Evolutionary conservation across 2,888 invertebrate species (phyloP).

Genomic region (Tipula lateralis): DNA sequence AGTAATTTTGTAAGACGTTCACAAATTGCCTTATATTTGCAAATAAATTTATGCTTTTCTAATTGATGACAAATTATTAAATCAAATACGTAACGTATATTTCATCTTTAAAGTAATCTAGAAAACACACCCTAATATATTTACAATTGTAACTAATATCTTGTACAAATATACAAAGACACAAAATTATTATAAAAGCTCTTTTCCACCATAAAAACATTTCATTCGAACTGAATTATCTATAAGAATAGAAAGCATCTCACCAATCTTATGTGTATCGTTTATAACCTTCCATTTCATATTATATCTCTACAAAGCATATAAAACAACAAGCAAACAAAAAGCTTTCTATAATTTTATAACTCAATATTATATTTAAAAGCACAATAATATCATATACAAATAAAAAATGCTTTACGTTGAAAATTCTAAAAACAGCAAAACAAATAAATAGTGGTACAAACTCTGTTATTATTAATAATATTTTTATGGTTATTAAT

Average conservation of each 20-base stretch:
- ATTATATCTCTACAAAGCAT: neutral
- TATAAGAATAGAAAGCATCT: neutral
- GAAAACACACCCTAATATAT: neutral
- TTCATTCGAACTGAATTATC: neutral
- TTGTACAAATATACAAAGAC: too few species aligned
- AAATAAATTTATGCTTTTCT: too few species aligned
- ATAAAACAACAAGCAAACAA: neutral
- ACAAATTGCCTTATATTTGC: too few species aligned
- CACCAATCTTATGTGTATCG: neutral
- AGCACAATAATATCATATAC: neutral
- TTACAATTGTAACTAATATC: too few species aligned
- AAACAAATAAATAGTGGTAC: neutral
- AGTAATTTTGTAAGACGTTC: too few species aligned
- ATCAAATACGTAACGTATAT: too few species aligned
- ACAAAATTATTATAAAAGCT: neutral
- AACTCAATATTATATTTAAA: neutral
- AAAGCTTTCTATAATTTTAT: neutral
- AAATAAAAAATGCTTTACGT: neutral
- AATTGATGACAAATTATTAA: too few species aligned
- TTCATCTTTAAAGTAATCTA: too few species aligned
- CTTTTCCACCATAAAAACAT: neutral
- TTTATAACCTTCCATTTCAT: neutral
- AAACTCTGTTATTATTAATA: too few species aligned
- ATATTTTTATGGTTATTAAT: neutral
- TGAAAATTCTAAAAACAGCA: neutral